Conservation (phyloP, 2,113 vertebrate genomes). For the Strix uralensis region DNA sequence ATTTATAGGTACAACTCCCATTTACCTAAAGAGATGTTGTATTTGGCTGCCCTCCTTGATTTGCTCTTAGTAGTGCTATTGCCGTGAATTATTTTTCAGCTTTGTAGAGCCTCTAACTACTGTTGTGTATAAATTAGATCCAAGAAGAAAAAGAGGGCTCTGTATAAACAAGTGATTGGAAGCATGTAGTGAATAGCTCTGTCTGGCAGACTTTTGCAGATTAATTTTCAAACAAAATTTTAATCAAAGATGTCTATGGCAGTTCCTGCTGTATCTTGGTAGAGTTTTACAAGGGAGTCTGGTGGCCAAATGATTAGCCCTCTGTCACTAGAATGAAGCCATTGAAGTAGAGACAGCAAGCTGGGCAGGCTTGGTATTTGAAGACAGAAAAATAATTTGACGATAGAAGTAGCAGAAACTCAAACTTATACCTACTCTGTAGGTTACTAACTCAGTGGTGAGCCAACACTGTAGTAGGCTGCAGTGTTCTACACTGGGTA, state of each 20-base stretch:
- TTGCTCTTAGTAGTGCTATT: background rate
- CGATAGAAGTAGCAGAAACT: background rate
- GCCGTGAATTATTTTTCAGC: background rate
- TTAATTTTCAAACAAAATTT: constrained; percentile 11
- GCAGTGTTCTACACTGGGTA: background rate
- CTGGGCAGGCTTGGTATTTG: background rate
- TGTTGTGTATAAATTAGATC: background rate
- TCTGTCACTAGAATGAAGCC: background rate
- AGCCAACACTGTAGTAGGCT: background rate
- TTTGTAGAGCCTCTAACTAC: background rate
- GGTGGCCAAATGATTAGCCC: background rate
- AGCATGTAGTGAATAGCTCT: background rate
- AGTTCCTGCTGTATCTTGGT: background rate
- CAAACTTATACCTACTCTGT: background rate
- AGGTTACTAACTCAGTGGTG: background rate
- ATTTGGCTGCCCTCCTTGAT: background rate
- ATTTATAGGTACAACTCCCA: background rate
- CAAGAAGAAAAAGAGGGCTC: background rate
- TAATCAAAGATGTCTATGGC: background rate
- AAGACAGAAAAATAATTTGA: background rate
- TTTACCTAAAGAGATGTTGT: background rate
- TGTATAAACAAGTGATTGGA: background rate
- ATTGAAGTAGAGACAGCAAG: background rate
- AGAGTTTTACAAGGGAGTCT: background rate
- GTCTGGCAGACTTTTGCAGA: background rate